Evolutionary conservation across 2,113 vertebrate species (phyloP).

Genomic region (Alosa alosa): DNA sequence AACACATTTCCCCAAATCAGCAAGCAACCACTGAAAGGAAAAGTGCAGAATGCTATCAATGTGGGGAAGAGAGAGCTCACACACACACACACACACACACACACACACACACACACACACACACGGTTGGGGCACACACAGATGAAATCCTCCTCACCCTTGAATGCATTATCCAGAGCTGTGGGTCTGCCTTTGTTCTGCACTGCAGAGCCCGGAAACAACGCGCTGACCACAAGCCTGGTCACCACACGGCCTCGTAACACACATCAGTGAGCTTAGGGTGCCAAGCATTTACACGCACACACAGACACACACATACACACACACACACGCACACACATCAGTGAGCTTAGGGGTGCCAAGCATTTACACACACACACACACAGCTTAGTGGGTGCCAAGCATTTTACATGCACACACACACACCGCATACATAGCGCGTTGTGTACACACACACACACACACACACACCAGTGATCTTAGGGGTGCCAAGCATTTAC

Average conservation of each 20-base stretch:
- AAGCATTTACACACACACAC: no score
- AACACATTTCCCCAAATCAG: constrained; percentile 63
- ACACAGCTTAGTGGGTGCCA: neutral
- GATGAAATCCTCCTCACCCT: neutral
- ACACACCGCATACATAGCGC: no score
- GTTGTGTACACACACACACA: constrained; percentile 1
- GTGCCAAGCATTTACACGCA: no score
- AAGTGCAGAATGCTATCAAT: constrained; percentile 50
- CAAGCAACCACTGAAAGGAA: constrained; percentile 45
- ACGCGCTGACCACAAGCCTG: neutral
- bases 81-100: neutral
- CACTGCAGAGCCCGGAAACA: neutral
- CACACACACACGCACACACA: no score
- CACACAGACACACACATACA: no score
- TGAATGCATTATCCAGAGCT: neutral
- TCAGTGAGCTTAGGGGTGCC: no score
- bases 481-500: neutral
- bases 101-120: constrained; percentile 6
- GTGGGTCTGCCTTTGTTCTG: neutral
- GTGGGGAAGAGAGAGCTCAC: constrained; percentile 34
- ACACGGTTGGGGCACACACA: neutral
- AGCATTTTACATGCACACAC: neutral
- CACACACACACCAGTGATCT: neutral
- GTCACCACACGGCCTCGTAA: neutral
- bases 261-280: no score